Evolutionary conservation across 2,888 invertebrate genomes (phyloP).

Genomic region (Cyaniris semiargus): DNA sequence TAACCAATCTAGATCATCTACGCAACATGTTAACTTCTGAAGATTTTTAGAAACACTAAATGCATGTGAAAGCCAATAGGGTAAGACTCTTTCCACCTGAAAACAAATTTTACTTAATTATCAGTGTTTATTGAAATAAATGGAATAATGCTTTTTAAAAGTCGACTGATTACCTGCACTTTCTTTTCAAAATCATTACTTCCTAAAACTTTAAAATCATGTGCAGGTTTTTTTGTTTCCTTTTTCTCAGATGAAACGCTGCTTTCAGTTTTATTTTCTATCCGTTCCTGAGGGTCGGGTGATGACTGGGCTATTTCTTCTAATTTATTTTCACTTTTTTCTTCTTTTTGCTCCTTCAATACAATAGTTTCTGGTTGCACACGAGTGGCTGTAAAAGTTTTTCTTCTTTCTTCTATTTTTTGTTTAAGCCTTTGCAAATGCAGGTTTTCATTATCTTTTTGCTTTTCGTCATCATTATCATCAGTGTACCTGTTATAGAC

Average conservation of each 20-base stretch:
- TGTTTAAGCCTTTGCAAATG: slow-evolving; percentile 81
- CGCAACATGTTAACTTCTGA: slow-evolving; percentile 73
- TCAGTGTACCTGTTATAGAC: slow-evolving; percentile 67
- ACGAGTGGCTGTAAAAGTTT: slow-evolving; percentile 45
- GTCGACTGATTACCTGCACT: slow-evolving; percentile 60
- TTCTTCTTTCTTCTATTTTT: slow-evolving; percentile 81
- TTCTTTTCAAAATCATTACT: slow-evolving; percentile 81
- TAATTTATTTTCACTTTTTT: slow-evolving; percentile 33
- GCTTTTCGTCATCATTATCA: slow-evolving; percentile 57
- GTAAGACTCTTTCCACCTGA: slow-evolving; percentile 88
- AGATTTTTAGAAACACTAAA: slow-evolving; percentile 87
- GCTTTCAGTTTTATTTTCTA: slow-evolving; percentile 6
- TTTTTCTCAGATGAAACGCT: slow-evolving; percentile 18
- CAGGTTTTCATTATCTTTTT: slow-evolving; percentile 72
- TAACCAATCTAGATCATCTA: slow-evolving; percentile 82
- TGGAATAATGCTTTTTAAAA: neutral
- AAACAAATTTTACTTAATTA: slow-evolving; percentile 33
- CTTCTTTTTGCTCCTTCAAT: slow-evolving; percentile 34
- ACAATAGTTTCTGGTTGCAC: slow-evolving; percentile 38
- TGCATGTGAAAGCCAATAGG: slow-evolving; percentile 93
- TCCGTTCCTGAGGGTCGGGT: slow-evolving; percentile 22
- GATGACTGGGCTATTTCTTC: slow-evolving; percentile 21
- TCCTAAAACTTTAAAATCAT: slow-evolving; percentile 85
- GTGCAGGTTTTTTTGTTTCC: slow-evolving; percentile 41
- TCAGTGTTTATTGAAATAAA: neutral